A percentile compares a stretch with the other conserved stretches of the same genome.
These are phyloP conservation scores for Leptodactylus fuscus DNA, from an alignment of 2,113 vertebrate genomes.

Conservation along the genomic window DNA sequence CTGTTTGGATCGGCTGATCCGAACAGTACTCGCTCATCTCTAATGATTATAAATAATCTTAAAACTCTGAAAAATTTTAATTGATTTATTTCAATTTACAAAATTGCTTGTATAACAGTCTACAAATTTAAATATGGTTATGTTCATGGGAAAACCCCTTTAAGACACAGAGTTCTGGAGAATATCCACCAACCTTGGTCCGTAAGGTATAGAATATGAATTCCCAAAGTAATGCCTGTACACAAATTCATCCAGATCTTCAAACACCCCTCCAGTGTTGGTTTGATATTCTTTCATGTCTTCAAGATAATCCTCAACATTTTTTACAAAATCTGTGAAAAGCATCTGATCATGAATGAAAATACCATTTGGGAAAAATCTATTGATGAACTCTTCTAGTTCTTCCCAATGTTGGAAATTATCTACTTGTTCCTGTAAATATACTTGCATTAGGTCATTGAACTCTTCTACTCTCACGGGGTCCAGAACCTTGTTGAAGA, in stretches of 20 bases:
- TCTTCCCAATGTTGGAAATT: slow-evolving; percentile 93
- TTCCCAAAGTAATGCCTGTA: slow-evolving; percentile 91
- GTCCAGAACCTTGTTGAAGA: slow-evolving; percentile 84
- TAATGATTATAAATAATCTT: no score
- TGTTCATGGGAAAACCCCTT: no score
- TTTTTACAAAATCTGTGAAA: slow-evolving; percentile 92
- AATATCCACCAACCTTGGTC: slow-evolving; percentile 82
- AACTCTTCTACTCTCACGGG: slow-evolving; percentile 90
- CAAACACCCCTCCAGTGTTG: slow-evolving; percentile 77
- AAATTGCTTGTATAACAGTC: no score
- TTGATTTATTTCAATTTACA: no score
- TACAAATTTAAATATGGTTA: no score
- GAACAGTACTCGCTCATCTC: no score
- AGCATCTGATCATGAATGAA: slow-evolving; percentile 95
- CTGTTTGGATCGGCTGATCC: no score
- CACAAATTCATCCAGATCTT: slow-evolving; percentile 88
- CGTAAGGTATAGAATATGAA: slow-evolving; percentile 74
- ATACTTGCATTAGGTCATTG: slow-evolving; percentile 84
- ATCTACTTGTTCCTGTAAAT: slow-evolving; percentile 85
- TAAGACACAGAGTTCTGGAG: not conserved
- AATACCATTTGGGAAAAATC: slow-evolving; percentile 89
- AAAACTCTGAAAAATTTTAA: no score
- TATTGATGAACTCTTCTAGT: slow-evolving; percentile 84
- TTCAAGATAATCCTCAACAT: slow-evolving; percentile 88
- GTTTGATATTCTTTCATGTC: slow-evolving; percentile 85